Conservation (phyloP, 2,888 invertebrate species). For the Andrena trimmerana region DNA sequence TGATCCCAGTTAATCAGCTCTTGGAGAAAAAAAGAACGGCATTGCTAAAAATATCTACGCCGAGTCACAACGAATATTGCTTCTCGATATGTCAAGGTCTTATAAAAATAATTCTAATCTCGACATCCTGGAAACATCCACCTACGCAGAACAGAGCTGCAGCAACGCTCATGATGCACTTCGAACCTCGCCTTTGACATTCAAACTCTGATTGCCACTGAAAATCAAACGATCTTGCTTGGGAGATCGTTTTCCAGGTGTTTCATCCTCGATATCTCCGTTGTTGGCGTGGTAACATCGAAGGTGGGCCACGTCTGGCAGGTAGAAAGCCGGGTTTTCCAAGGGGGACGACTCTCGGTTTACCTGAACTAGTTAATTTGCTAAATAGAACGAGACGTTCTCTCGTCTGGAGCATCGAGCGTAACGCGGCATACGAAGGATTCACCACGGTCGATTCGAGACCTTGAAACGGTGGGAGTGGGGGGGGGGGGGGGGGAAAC, state of each 20-base stretch:
- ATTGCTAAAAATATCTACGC: background rate
- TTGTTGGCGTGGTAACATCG: background rate
- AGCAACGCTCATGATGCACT: background rate
- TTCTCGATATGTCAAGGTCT: background rate
- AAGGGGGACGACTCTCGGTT: conserved; percentile 9
- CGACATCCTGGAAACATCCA: background rate
- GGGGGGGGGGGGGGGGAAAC: background rate
- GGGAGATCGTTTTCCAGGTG: background rate
- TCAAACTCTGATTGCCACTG: background rate
- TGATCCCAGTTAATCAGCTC: conserved; percentile 11
- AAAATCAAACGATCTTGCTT: background rate
- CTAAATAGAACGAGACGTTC: conserved; percentile 41
- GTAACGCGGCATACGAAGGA: background rate
- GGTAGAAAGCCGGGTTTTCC: conserved; percentile 17
- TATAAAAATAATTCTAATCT: conserved; percentile 8
- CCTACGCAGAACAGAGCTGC: too few species aligned
- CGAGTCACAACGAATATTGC: background rate
- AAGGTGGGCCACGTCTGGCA: background rate
- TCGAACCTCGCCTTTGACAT: background rate
- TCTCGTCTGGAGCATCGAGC: background rate
- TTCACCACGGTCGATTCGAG: conserved; percentile 19
- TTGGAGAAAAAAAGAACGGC: background rate
- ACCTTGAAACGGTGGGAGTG: background rate
- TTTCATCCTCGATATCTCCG: background rate
- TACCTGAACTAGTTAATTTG: conserved; percentile 17